Percentiles rank a stretch among this genome's conserved stretches.
phyloP scores from a whole-genome alignment of 2,797 vertebrate species.

The Mormyrops attenuatus region DNA sequence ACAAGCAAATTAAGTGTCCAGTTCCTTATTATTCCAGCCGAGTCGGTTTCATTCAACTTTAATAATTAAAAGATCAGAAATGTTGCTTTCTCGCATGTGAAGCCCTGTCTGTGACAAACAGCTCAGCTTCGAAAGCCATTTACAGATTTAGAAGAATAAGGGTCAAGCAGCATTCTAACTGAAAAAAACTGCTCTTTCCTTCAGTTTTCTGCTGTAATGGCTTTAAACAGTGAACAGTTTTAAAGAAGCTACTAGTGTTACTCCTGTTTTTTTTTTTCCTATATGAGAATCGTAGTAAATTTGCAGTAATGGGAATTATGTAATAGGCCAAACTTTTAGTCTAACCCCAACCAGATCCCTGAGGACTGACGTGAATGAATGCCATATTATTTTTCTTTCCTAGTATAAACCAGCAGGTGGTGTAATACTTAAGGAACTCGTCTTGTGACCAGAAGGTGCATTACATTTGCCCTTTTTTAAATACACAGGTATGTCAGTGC shows the following conservation, averaged over 20 bases:
- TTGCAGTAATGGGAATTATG: background rate
- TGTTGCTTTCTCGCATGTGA: background rate
- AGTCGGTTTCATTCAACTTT: background rate
- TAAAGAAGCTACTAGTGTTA: background rate
- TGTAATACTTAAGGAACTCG: background rate
- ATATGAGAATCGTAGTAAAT: background rate
- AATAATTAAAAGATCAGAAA: background rate
- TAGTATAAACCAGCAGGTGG: conserved; percentile 2
- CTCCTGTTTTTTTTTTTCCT: background rate
- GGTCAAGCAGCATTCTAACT: background rate
- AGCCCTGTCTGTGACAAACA: background rate
- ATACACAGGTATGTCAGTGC: background rate
- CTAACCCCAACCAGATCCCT: background rate
- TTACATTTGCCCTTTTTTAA: background rate
- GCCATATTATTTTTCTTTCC: background rate
- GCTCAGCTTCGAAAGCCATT: background rate
- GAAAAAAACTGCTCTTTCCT: background rate
- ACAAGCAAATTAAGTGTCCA: background rate
- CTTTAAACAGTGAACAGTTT: background rate
- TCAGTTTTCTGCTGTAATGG: background rate
- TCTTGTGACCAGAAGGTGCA: background rate
- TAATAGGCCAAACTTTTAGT: background rate
- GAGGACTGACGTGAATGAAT: background rate
- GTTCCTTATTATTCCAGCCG: background rate
- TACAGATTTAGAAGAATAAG: background rate